phyloP scores from a whole-genome alignment of 1,140 invertebrate genomes.

The Cotesia vestalis region DNA sequence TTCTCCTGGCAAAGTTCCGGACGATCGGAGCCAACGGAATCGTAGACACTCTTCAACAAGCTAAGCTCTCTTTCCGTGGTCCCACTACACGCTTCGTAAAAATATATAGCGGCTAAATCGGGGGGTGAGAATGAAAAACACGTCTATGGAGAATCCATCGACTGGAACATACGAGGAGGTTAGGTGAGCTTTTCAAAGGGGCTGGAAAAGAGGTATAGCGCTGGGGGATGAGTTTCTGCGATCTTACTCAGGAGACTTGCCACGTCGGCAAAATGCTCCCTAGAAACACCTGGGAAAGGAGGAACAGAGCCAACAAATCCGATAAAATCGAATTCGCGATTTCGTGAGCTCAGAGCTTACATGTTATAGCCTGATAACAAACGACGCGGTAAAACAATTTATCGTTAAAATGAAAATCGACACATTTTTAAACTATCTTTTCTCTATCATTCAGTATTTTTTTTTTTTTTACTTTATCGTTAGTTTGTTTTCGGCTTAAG shows the following conservation, averaged over 20 bases:
- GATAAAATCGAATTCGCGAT: constrained; percentile 34
- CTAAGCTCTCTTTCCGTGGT: constrained; percentile 6
- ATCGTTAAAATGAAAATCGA: too few species aligned
- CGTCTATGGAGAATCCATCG: constrained; percentile 36
- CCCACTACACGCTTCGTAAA: not conserved
- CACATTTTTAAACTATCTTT: too few species aligned
- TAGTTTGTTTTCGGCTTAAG: too few species aligned
- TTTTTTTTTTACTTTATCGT: too few species aligned
- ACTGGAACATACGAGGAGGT: constrained; percentile 31
- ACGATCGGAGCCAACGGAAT: constrained; percentile 5
- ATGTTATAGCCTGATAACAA: not conserved
- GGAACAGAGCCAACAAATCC: constrained; percentile 19
- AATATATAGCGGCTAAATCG: constrained; percentile 6
- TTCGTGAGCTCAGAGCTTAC: constrained; percentile 7
- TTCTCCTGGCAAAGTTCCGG: constrained; percentile 20
- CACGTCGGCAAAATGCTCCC: constrained; percentile 35
- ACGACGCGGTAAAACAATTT: not conserved
- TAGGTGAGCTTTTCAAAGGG: not conserved
- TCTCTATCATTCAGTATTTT: too few species aligned
- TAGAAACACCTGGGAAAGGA: constrained; percentile 17
- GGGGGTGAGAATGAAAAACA: constrained; percentile 10
- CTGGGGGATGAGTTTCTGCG: constrained; percentile 17
- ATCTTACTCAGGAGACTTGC: constrained; percentile 25
- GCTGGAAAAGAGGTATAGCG: too few species aligned
- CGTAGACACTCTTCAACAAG: constrained; percentile 15